Evolutionary conservation across 2,888 invertebrate genomes (phyloP).

Genomic region (Incurvaria masculella): DNA sequence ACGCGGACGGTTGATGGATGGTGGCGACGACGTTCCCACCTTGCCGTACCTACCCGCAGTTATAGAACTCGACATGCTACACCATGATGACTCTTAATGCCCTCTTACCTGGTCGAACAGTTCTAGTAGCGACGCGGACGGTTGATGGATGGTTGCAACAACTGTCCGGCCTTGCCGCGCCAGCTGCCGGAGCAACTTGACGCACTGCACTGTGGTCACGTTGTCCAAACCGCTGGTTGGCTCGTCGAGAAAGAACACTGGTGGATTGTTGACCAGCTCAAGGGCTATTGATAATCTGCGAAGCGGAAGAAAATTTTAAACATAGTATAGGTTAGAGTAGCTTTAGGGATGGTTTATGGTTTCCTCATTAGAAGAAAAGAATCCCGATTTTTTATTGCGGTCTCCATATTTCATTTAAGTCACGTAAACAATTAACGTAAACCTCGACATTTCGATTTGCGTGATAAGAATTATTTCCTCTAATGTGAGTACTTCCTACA

Average conservation of each 20-base stretch:
- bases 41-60: constrained; percentile 56
- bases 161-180: constrained; percentile 64
- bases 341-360: no score
- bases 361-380: no score
- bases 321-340: no score
- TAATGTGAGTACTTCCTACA: no score
- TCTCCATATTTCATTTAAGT: no score
- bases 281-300: constrained; percentile 70
- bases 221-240: constrained; percentile 73
- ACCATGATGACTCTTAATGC: constrained; percentile 63
- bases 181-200: constrained; percentile 54
- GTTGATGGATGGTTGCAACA: constrained; percentile 70
- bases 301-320: no score
- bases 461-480: no score
- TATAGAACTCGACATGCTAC: constrained; percentile 59
- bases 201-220: constrained; percentile 61
- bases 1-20: constrained; percentile 68
- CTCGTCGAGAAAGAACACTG: constrained; percentile 80
- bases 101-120: constrained; percentile 59
- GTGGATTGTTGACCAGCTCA: constrained; percentile 81
- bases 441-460: no score
- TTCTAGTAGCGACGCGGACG: constrained; percentile 62
- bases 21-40: constrained; percentile 67
- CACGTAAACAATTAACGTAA: no score
- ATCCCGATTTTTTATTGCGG: no score